phyloP scores from a whole-genome alignment of 2,113 vertebrate species.

The Leptobrachium leishanense region DNA sequence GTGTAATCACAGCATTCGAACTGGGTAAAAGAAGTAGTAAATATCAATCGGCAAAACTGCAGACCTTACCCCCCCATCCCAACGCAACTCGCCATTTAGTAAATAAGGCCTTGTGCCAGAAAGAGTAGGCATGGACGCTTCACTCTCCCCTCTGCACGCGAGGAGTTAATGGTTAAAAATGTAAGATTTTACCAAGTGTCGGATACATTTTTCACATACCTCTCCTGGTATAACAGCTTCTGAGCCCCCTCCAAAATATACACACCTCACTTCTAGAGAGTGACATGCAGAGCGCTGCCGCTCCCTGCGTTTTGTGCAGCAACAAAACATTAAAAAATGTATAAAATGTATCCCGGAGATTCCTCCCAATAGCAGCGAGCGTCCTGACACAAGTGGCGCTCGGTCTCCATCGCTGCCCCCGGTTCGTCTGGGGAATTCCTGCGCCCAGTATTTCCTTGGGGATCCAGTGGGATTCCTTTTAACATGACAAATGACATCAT shows the following conservation, averaged over 20 bases:
- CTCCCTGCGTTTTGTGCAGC: constrained; percentile 31
- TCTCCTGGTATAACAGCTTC: constrained; percentile 31
- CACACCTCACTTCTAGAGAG: constrained; percentile 42
- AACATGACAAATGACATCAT: no score
- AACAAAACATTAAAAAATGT: constrained; percentile 37
- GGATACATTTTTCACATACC: constrained; percentile 44
- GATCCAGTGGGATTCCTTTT: no score
- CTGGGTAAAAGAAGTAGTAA: no score
- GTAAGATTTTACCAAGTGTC: constrained; percentile 18
- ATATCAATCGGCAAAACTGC: no score
- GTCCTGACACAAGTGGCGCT: not conserved
- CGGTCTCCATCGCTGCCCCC: not conserved
- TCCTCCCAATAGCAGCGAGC: constrained; percentile 21
- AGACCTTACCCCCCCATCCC: no score
- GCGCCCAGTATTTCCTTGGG: no score
- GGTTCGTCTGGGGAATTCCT: not conserved
- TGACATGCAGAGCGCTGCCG: constrained; percentile 28
- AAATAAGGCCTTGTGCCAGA: not conserved
- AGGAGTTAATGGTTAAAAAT: not conserved
- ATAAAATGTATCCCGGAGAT: constrained; percentile 23
- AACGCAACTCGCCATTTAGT: no score
- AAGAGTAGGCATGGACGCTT: not conserved
- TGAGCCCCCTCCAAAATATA: constrained; percentile 44
- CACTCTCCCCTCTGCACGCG: not conserved
- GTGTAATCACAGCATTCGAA: no score